Conservation (phyloP, 2,888 invertebrate genomes). For the Tenodera sinensis region DNA sequence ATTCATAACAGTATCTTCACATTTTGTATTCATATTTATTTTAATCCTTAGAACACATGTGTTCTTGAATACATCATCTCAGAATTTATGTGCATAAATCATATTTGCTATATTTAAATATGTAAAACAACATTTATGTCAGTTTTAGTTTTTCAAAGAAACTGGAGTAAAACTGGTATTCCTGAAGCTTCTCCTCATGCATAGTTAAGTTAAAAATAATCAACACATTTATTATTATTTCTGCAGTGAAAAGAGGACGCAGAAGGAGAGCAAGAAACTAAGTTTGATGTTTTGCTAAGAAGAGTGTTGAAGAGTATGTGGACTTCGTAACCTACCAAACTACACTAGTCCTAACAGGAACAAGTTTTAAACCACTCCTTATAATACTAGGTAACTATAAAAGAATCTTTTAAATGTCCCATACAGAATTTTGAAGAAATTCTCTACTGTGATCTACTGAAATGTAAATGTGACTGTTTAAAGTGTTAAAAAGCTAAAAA, state of each 20-base stretch:
- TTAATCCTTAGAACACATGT: too few relatives aligned
- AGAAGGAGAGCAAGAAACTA: not conserved
- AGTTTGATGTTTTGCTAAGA: not conserved
- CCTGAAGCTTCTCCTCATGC: too few relatives aligned
- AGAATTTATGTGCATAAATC: too few relatives aligned
- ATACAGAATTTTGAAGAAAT: not conserved
- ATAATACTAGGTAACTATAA: not conserved
- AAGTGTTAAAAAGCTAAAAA: not conserved
- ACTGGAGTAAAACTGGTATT: too few relatives aligned
- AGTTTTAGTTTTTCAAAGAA: too few relatives aligned
- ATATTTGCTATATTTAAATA: too few relatives aligned
- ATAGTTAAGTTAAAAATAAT: not conserved
- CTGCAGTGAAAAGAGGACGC: conserved; percentile 1
- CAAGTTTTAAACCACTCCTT: not conserved
- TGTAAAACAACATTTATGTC: too few relatives aligned
- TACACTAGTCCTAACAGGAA: not conserved
- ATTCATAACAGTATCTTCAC: too few relatives aligned
- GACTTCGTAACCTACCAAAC: not conserved
- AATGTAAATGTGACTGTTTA: not conserved
- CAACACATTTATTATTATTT: not conserved
- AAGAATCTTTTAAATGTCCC: not conserved
- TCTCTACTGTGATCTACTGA: not conserved
- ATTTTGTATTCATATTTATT: too few relatives aligned
- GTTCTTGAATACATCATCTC: too few relatives aligned
- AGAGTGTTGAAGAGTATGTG: not conserved